Evolutionary conservation across 2,797 vertebrate species (phyloP).

Genomic region (Sebastes vulpes): DNA sequence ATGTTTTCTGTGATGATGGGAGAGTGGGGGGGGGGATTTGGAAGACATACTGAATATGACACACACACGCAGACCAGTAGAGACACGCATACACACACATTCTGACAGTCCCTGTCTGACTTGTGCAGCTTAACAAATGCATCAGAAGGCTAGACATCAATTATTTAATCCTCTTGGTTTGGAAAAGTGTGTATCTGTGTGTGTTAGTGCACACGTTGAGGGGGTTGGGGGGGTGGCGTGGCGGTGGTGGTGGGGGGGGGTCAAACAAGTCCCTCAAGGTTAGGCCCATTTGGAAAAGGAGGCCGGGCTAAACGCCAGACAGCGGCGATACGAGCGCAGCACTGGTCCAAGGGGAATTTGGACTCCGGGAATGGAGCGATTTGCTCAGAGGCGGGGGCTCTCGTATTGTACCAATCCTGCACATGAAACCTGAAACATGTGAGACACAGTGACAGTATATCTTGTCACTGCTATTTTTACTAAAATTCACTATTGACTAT

Average conservation of each 20-base stretch:
- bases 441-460: background rate
- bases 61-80: slow-evolving; percentile 16
- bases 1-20: slow-evolving; percentile 74
- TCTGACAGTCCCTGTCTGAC: slow-evolving; percentile 80
- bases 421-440: background rate
- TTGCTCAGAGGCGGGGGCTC: slow-evolving; percentile 74
- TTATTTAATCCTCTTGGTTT: slow-evolving; percentile 91
- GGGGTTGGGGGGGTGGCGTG: background rate
- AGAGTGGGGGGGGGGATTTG: slow-evolving; percentile 21
- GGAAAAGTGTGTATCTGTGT: slow-evolving; percentile 46
- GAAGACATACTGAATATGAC: slow-evolving; percentile 45
- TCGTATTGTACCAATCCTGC: background rate
- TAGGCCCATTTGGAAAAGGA: slow-evolving; percentile 92
- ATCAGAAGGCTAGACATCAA: slow-evolving; percentile 92
- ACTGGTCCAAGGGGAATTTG: slow-evolving; percentile 89
- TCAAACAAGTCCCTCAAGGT: slow-evolving; percentile 92
- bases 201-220: slow-evolving; percentile 22
- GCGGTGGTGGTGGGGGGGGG: slow-evolving; percentile 70
- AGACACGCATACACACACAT: slow-evolving; percentile 25
- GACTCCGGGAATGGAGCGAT: slow-evolving; percentile 82
- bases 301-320: slow-evolving; percentile 89
- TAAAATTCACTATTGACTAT: background rate
- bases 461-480: background rate
- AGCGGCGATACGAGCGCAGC: slow-evolving; percentile 83
- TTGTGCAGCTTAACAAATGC: slow-evolving; percentile 87